Base-by-base conservation (phyloP, 35 echinoderm and acorn worm genomes). In the Apostichopus parvimensis region DNA sequence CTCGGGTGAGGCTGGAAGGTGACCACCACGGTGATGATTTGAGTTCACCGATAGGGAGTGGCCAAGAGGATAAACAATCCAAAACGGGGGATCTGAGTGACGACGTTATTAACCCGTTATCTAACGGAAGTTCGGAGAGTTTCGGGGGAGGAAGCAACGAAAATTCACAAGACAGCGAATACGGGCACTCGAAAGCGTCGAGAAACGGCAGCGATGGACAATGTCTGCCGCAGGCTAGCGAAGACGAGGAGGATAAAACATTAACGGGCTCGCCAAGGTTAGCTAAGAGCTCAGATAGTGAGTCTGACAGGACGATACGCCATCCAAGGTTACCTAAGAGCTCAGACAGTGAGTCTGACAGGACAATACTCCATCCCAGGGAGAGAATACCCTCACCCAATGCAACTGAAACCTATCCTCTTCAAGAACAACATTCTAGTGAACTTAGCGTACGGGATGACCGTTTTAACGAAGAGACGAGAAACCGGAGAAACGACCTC, bases 121-220 rank as follows among this genome's bases (percentile, higher is more conserved):
- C 81, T 18, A 84, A 84, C 22, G 52, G 18, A 10, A 84, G 81
- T 52, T 23, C 56, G 17, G 81, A 59, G 55, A 84, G 81, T 25
- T 84, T 84, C 26, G 81, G 54, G 18, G 55, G 54, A 58, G 55
- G 55, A 0, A 84, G 81, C 56, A 84, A 84, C 23, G 81, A 84
- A 59, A 84, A 56, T 84, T 84, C 81, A 58, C 81, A 84, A 12
- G 81, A 84, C 81, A 84, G 81, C n/a, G 81, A 84, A 10, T 84
- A 84, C 14, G 71, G 71, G 71, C 14, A 75, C n/a, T 14, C 8
- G n/a, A 59, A 84, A n/a, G 10, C 20, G 1, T 84, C 81, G 5
- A 84, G 18, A 24, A 0, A n/a, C 6, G 24, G 58, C 9, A 58
- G 54, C 17, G 71, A 75, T n/a, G 13, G 17, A 18, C 71, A 14